Percentiles rank a stretch among this genome's conserved stretches.
Evolutionary conservation across 1,140 invertebrate genomes (phyloP).

Genomic region (Ceratina australensis): DNA sequence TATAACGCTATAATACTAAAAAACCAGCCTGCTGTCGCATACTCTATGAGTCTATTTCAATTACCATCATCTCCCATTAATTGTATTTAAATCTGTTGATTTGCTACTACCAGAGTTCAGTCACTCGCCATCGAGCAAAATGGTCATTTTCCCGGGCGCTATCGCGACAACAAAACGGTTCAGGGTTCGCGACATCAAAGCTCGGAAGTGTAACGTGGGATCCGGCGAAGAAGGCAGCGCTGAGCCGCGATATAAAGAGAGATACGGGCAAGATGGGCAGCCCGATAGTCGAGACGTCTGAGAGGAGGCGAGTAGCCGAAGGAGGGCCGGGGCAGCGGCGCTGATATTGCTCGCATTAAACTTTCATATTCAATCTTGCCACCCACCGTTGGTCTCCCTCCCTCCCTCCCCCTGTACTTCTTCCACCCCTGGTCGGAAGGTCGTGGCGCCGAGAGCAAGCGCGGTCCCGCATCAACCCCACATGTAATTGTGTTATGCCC

Average conservation of each 20-base stretch:
- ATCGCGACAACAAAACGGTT: conserved; percentile 38
- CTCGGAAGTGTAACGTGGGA: conserved; percentile 30
- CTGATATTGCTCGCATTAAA: conserved; percentile 76
- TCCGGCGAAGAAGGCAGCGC: conserved; percentile 22
- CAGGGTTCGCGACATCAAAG: conserved; percentile 54
- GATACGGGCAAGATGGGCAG: conserved; percentile 61
- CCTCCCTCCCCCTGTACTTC: conserved; percentile 19
- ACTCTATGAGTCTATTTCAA: no score
- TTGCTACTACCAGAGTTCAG: background rate
- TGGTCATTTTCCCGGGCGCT: background rate
- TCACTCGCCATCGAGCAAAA: background rate
- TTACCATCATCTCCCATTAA: no score
- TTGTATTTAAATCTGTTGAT: background rate
- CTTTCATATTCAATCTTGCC: conserved; percentile 77
- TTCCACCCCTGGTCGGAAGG: conserved; percentile 39
- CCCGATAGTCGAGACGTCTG: conserved; percentile 66
- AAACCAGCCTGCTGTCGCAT: no score
- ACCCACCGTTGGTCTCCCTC: conserved; percentile 67
- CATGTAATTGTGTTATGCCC: conserved; percentile 74
- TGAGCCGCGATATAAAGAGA: conserved; percentile 58
- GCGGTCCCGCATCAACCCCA: conserved; percentile 67
- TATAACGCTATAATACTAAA: no score
- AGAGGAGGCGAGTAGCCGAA: conserved; percentile 61
- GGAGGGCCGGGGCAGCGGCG: conserved; percentile 64
- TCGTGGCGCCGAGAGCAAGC: conserved; percentile 57